Evolutionary conservation across 23 tunicate species (phyloP).

Genomic region (Phallusia fumigata): DNA sequence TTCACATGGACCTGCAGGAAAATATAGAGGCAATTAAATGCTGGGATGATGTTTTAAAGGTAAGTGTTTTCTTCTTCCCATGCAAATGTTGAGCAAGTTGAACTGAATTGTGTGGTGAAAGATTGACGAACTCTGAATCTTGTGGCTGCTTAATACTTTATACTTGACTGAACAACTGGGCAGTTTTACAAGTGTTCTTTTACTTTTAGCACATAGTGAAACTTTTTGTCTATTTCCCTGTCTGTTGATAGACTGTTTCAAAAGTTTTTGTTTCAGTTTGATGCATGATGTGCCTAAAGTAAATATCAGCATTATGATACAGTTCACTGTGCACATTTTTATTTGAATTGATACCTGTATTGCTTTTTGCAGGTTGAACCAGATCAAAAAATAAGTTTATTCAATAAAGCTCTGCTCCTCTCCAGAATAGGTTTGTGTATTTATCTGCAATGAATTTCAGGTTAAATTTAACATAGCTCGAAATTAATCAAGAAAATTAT

Average conservation of each 20-base stretch:
- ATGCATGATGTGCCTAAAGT: too few species aligned
- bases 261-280: too few species aligned
- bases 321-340: too few species aligned
- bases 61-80: background rate
- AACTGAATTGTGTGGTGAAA: too few species aligned
- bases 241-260: too few species aligned
- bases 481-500: too few species aligned
- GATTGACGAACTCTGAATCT: too few species aligned
- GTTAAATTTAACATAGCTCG: too few species aligned
- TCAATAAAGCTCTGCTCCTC: conserved; percentile 53
- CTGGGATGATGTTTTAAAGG: conserved; percentile 16
- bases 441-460: background rate
- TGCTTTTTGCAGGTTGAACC: conserved; percentile 34
- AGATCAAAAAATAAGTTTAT: conserved; percentile 33
- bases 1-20: background rate
- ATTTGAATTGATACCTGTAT: background rate
- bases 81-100: conserved; percentile 17
- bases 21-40: conserved; percentile 6
- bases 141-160: too few species aligned
- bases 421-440: conserved; percentile 45
- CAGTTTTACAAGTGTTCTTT: too few species aligned
- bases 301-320: too few species aligned
- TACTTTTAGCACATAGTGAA: background rate
- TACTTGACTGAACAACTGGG: too few species aligned
- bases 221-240: background rate